phyloP scores from a whole-genome alignment of 2,113 vertebrate species.

The Dolichotis patagonum region DNA sequence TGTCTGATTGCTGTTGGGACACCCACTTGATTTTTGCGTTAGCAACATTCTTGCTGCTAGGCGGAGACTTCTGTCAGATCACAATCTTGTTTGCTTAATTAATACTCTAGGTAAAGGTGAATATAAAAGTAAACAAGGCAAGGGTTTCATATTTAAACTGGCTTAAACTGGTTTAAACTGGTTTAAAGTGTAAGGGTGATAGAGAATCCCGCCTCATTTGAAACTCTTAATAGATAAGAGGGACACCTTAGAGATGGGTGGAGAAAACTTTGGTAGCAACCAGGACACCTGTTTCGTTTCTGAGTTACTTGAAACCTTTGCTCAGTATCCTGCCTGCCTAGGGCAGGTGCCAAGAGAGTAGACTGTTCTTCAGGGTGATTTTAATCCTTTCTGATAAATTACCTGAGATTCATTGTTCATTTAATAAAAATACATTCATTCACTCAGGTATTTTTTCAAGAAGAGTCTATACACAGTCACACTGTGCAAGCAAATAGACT shows the following conservation, averaged over 20 bases:
- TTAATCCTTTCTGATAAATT: neutral
- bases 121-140: neutral
- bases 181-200: fast-evolving
- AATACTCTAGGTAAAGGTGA: neutral
- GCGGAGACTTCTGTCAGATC: neutral
- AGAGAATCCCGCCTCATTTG: fast-evolving
- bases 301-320: neutral
- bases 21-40: too few relatives aligned
- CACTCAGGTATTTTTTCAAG: neutral
- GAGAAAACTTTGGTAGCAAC: neutral
- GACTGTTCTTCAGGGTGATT: neutral
- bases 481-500: neutral
- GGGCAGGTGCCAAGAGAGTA: neutral
- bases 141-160: fast-evolving
- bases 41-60: neutral
- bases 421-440: neutral
- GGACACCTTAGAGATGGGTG: neutral
- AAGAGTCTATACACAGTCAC: neutral
- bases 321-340: neutral
- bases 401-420: neutral
- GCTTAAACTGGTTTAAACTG: too few relatives aligned
- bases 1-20: neutral
- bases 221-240: neutral
- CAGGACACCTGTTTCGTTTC: neutral
- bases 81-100: neutral